Conservation (phyloP, 35 echinoderm and acorn worm genomes). For the Diadema setosum region DNA sequence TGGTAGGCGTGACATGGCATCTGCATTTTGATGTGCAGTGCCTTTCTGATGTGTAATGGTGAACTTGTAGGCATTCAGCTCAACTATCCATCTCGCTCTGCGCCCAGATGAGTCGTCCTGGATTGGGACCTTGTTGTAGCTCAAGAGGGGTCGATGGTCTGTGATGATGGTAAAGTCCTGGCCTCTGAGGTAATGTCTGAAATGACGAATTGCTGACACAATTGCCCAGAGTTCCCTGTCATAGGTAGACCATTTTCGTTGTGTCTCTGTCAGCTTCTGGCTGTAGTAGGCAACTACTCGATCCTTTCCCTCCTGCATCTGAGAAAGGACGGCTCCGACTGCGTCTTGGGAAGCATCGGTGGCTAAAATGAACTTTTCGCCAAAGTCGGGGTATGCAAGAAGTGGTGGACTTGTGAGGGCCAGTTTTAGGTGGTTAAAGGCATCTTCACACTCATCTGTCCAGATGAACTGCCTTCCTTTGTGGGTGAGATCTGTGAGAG, state of each 20-base stretch:
- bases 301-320: constrained; percentile 57
- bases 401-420: constrained; percentile 43
- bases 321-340: constrained; percentile 58
- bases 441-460: background rate
- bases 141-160: constrained; percentile 45
- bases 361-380: constrained; percentile 16
- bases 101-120: constrained; percentile 17
- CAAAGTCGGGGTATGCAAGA: constrained; percentile 53
- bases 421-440: constrained; percentile 23
- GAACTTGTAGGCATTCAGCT: constrained; percentile 10
- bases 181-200: constrained; percentile 48
- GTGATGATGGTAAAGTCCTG: constrained; percentile 32
- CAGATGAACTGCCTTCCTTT: constrained; percentile 11
- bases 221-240: constrained; percentile 64
- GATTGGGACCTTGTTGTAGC: background rate
- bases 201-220: constrained; percentile 60
- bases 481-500: background rate
- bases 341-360: constrained; percentile 49
- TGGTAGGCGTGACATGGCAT: background rate
- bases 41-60: constrained; percentile 36
- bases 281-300: constrained; percentile 63
- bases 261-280: background rate
- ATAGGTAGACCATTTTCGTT: constrained; percentile 37
- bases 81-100: constrained; percentile 32
- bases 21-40: background rate